phyloP scores from a whole-genome alignment of 2,113 vertebrate genomes.

The Chinchilla lanigera region DNA sequence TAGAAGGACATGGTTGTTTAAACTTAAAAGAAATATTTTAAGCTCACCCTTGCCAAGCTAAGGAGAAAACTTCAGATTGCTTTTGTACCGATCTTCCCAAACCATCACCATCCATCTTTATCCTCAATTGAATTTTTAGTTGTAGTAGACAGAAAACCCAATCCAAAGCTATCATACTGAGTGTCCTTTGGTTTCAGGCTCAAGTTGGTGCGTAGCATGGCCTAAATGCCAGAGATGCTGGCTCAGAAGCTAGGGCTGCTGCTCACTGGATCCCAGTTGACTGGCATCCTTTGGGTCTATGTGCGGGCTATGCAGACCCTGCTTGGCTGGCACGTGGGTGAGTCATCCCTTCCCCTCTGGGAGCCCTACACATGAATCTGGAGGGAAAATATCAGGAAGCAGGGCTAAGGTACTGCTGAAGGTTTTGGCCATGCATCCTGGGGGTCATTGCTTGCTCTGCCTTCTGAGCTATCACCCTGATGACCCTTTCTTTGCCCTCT shows the following conservation, averaged over 20 bases:
- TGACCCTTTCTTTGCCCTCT: no score
- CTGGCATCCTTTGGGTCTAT: background rate
- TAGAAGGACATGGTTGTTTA: slow-evolving; percentile 47
- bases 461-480: accelerated
- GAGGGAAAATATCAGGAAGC: background rate
- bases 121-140: background rate
- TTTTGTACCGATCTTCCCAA: accelerated
- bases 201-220: background rate
- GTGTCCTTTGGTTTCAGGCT: background rate
- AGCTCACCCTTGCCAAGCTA: slow-evolving; percentile 8
- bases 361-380: slow-evolving; percentile 23
- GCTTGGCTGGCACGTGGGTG: background rate
- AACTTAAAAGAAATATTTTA: slow-evolving; percentile 39
- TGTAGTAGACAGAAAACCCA: background rate
- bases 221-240: background rate
- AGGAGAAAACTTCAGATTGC: background rate
- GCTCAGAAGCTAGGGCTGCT: accelerated
- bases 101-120: background rate
- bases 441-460: accelerated
- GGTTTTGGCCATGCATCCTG: accelerated
- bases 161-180: background rate
- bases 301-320: background rate
- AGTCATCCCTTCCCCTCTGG: background rate
- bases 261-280: background rate
- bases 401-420: accelerated